Base-by-base conservation (phyloP, 2,113 vertebrate genomes). In the Microcebus griseorufus region DNA sequence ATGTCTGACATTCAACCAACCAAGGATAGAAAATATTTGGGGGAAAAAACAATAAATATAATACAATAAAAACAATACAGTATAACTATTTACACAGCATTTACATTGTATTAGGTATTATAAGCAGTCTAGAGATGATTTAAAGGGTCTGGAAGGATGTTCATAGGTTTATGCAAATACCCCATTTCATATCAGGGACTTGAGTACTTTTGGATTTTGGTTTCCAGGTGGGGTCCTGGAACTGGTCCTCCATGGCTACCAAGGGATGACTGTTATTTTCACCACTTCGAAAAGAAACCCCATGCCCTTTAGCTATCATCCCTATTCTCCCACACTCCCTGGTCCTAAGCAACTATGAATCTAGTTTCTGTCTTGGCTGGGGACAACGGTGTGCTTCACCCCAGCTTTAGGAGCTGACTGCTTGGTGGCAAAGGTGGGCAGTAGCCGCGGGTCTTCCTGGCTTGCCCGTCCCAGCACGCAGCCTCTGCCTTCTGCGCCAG, bases 361-460 rank as follows among this genome's bases (percentile, higher is more conserved):
- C 80, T 75, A n/a, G 60, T 51, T 76, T 60, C 85, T 20, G 13
- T 23, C 48, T n/a, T 39, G 51, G 39, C 11, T 14, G 34, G 39
- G 70, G 29, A n/a, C 48, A 14, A 0, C 0, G 22, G 37, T 3
- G 6, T 29, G 32, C 51, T 37, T 84, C 25, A 17, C 32, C 6
- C 4, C 7, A 3, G 55, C 23, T 17, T 42, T 9, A 13, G 3
- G 48, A 51, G n/a, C 76, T 23, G 18, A 32, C 58, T 48, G 17
- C 10, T 22, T 9, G 20, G 7, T 18, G 84, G 37, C 29, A 4
- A 6, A 3, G 60, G 27, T 9, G n/a, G 10, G 14, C 5, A 0
- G 60, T 8, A 51, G 82, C 34, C n/a, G n/a, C 11, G 0, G 37
- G 88, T 75, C 27, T 42, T 23, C 87, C 0, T 2, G 16, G 25